Evolutionary conservation across 2,113 vertebrate species (phyloP).

Genomic region (Alligator mississippiensis): DNA sequence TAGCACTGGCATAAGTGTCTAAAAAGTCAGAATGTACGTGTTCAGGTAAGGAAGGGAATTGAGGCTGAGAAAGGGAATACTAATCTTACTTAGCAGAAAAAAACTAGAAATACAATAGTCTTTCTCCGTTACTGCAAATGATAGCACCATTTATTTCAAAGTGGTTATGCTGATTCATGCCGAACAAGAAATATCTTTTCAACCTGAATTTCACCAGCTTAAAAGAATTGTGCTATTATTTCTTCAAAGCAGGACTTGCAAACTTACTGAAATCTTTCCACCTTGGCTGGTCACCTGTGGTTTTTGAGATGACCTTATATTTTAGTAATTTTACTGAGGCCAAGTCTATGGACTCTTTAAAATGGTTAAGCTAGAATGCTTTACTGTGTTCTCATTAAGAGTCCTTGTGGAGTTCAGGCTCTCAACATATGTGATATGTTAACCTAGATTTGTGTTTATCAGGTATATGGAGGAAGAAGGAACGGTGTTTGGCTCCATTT

Average conservation of each 20-base stretch:
- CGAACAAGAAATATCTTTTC: not conserved
- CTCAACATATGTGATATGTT: not conserved
- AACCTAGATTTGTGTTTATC: not conserved
- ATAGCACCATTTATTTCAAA: not conserved
- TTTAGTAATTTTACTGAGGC: not conserved
- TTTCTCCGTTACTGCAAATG: not conserved
- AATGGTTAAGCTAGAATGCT: not conserved
- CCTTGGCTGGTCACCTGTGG: not conserved
- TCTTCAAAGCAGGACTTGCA: not conserved
- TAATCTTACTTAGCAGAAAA: not conserved
- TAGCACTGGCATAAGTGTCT: not conserved
- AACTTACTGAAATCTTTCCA: not conserved
- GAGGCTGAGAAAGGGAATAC: not conserved
- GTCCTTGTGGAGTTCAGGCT: not conserved
- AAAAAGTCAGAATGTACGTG: not conserved
- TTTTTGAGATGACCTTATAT: not conserved
- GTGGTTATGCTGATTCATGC: not conserved
- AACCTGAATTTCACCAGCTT: not conserved
- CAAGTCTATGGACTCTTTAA: not conserved
- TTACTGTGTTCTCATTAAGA: not conserved
- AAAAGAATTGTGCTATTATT: not conserved
- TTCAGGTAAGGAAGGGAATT: not conserved
- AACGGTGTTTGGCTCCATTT: not conserved
- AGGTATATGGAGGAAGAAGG: not conserved
- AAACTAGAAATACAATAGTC: not conserved